Evolutionary conservation across 2,888 invertebrate genomes (phyloP).

Genomic region (Halocaridina rubra): DNA sequence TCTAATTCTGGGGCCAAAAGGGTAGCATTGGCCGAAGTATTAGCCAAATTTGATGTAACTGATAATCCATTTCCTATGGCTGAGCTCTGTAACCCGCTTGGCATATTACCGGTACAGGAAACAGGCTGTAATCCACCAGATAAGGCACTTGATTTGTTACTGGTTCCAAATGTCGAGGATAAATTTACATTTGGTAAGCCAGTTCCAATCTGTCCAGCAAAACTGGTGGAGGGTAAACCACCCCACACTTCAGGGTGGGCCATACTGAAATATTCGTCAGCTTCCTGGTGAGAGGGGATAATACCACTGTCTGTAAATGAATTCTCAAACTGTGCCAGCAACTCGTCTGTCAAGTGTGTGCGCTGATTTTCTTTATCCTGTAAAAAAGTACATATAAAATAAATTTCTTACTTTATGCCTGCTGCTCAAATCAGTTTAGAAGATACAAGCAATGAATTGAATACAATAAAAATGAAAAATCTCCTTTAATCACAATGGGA

Average conservation of each 20-base stretch:
- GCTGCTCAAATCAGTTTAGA: too few relatives aligned
- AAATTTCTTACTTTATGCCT: background rate
- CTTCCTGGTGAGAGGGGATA: slow-evolving; percentile 31
- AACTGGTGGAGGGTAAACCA: too few relatives aligned
- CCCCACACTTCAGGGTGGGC: slow-evolving; percentile 60
- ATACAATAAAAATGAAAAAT: background rate
- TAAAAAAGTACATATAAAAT: background rate
- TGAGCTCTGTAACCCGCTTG: too few relatives aligned
- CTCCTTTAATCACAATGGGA: too few relatives aligned
- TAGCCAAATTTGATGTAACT: background rate
- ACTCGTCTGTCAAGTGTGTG: slow-evolving; percentile 38
- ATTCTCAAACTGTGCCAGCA: slow-evolving; percentile 40
- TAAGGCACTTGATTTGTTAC: too few relatives aligned
- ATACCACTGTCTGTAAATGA: slow-evolving; percentile 34
- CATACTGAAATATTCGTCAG: slow-evolving; percentile 49
- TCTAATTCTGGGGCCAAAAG: slow-evolving; percentile 42
- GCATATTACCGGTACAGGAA: too few relatives aligned
- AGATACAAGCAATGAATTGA: too few relatives aligned
- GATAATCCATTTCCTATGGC: too few relatives aligned
- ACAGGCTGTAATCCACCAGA: too few relatives aligned
- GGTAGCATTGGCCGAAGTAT: slow-evolving; percentile 36
- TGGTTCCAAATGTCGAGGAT: too few relatives aligned
- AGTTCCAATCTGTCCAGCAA: too few relatives aligned
- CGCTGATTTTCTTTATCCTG: slow-evolving; percentile 40
- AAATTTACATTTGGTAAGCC: too few relatives aligned